phyloP scores from a whole-genome alignment of 2,888 invertebrate genomes.

The Eilema sororculum region DNA sequence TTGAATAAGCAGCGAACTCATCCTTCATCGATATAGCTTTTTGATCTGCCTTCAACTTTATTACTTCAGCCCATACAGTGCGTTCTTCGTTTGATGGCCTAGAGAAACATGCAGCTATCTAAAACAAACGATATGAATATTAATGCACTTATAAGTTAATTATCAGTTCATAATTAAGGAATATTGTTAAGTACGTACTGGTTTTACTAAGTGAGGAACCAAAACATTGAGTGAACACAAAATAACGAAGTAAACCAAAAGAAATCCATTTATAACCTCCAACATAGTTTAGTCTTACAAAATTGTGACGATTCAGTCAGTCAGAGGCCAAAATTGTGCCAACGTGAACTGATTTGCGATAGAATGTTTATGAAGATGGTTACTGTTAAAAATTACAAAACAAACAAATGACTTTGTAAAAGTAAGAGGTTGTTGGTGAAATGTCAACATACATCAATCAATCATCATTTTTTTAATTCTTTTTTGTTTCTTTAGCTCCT shows the following conservation, averaged over 20 bases:
- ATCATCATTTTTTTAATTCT: too few relatives aligned
- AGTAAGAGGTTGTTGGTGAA: not conserved
- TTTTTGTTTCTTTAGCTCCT: too few relatives aligned
- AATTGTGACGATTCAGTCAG: not conserved
- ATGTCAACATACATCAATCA: too few relatives aligned
- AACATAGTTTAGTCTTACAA: constrained; percentile 66
- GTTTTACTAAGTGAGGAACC: constrained; percentile 80
- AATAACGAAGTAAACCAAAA: constrained; percentile 77
- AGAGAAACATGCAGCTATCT: constrained; percentile 84
- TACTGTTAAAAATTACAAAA: not conserved
- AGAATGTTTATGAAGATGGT: not conserved
- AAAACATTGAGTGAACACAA: constrained; percentile 81
- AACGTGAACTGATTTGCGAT: not conserved
- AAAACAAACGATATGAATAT: constrained; percentile 48
- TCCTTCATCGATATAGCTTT: constrained; percentile 85
- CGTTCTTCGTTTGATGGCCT: constrained; percentile 79
- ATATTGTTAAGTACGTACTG: constrained; percentile 73
- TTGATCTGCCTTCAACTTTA: constrained; percentile 80
- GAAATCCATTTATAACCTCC: constrained; percentile 80
- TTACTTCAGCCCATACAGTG: constrained; percentile 71
- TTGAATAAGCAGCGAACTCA: constrained; percentile 87
- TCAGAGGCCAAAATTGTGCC: too few relatives aligned
- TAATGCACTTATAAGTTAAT: not conserved
- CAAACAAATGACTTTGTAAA: constrained; percentile 1
- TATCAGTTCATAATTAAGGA: not conserved